A percentile compares a stretch with the other conserved stretches of the same genome.
These are phyloP conservation scores for Neodontobutis hainanensis DNA, from an alignment of 2,113 vertebrate genomes.

Conservation along the genomic window DNA sequence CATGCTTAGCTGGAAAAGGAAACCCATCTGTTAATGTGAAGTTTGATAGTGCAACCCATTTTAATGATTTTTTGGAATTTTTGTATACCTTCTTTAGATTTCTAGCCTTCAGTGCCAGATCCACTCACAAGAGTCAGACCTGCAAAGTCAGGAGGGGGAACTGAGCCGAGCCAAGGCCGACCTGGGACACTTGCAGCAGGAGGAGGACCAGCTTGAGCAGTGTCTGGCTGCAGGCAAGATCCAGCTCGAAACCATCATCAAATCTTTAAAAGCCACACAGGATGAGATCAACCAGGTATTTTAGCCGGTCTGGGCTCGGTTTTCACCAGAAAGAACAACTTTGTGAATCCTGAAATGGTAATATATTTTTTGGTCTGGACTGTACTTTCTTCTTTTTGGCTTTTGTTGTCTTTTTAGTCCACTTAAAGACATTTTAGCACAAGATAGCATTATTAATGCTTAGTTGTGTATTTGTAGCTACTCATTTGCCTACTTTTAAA, in stretches of 20 bases:
- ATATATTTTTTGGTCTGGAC: no score
- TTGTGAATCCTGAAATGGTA: no score
- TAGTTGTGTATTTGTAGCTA: no score
- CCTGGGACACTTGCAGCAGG: slow-evolving; percentile 89
- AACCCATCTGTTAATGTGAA: no score
- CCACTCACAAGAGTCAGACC: slow-evolving; percentile 92
- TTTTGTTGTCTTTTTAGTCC: no score
- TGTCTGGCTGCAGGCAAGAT: slow-evolving; percentile 93
- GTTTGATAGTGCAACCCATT: no score
- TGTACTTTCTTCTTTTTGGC: no score
- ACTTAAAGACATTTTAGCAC: no score
- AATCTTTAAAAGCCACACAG: slow-evolving; percentile 93
- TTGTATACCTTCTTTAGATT: slow-evolving; percentile 77
- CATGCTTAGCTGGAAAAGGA: no score
- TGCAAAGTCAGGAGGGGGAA: slow-evolving; percentile 94
- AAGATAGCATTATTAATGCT: no score
- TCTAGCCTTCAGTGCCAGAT: slow-evolving; percentile 93
- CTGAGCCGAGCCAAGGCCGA: slow-evolving; percentile 89
- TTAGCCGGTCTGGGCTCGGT: neutral
- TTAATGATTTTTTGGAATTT: neutral
- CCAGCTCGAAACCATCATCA: slow-evolving; percentile 96
- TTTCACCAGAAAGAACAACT: slow-evolving; percentile 33
- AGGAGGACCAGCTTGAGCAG: slow-evolving; percentile 94
- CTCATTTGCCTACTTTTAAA: no score
- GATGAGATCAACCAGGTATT: slow-evolving; percentile 96